phyloP scores from a whole-genome alignment of 2,888 invertebrate species.

The Ommatoiulus sabulosus region DNA sequence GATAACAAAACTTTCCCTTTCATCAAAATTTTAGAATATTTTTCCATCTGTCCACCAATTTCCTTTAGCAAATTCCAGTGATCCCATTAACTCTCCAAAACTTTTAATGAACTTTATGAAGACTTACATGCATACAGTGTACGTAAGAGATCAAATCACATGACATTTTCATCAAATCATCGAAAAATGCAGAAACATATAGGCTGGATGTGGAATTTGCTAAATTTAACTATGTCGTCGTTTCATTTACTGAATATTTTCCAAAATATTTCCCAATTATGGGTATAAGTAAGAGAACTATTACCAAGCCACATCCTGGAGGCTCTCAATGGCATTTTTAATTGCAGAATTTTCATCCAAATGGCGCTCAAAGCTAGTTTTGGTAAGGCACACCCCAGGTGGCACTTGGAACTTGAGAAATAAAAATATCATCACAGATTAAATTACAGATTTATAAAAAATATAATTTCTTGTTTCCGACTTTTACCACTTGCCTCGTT shows the following conservation, averaged over 20 bases:
- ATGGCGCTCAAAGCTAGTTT: slow-evolving; percentile 74
- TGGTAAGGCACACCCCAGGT: slow-evolving; percentile 78
- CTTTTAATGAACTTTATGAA: too few relatives aligned
- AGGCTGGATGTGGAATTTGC: too few relatives aligned
- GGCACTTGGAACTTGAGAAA: slow-evolving; percentile 73
- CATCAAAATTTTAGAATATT: too few relatives aligned
- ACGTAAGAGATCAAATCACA: too few relatives aligned
- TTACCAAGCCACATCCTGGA: slow-evolving; percentile 71
- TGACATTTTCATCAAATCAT: too few relatives aligned
- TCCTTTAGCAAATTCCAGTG: too few relatives aligned
- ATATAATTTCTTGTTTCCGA: not conserved
- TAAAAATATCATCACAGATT: not conserved
- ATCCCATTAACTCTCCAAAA: too few relatives aligned
- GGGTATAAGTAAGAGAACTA: not conserved
- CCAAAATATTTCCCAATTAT: not conserved
- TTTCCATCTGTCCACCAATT: too few relatives aligned
- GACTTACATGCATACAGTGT: too few relatives aligned
- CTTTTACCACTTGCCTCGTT: not conserved
- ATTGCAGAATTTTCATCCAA: slow-evolving; percentile 71
- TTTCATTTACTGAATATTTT: not conserved
- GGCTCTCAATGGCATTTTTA: slow-evolving; percentile 69
- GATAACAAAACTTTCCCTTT: too few relatives aligned
- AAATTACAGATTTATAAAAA: not conserved
- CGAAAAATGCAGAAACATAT: too few relatives aligned
- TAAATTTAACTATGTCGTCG: too few relatives aligned